Conservation (phyloP, 2,888 invertebrate species). For the Xylophagus ater region DNA sequence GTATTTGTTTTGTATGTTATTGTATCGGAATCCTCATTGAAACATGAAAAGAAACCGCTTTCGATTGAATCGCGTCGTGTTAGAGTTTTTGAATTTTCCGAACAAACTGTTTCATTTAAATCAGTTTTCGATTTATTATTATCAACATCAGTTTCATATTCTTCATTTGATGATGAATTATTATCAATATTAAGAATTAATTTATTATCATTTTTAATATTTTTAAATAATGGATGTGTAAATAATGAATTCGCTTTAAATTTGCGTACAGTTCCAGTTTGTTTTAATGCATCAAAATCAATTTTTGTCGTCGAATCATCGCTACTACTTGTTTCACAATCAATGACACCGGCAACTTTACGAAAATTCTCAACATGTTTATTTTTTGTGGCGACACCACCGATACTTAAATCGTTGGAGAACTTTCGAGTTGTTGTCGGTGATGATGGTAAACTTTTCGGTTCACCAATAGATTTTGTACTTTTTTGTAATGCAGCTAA, state of each 20-base stretch:
- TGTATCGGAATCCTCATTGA: constrained; percentile 66
- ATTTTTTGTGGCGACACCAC: constrained; percentile 22
- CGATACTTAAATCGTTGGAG: constrained; percentile 16
- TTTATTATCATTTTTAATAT: constrained; percentile 20
- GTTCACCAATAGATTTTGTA: constrained; percentile 25
- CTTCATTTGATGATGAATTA: not conserved
- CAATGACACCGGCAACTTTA: constrained; percentile 34
- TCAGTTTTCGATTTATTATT: constrained; percentile 3
- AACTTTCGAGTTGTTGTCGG: constrained; percentile 40
- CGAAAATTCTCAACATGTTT: too few species aligned
- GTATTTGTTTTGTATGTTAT: constrained; percentile 35
- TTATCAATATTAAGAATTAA: not conserved
- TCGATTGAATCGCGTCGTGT: constrained; percentile 74
- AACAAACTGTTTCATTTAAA: constrained; percentile 8
- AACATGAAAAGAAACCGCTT: constrained; percentile 80
- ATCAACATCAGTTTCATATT: not conserved
- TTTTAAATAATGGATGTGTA: constrained; percentile 46
- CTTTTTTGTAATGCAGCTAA: constrained; percentile 30
- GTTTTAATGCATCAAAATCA: constrained; percentile 16
- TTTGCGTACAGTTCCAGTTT: constrained; percentile 33
- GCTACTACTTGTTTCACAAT: constrained; percentile 36
- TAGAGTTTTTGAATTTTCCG: constrained; percentile 35
- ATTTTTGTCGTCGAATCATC: constrained; percentile 20
- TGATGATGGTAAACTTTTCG: constrained; percentile 44
- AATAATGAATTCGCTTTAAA: constrained; percentile 47